Conservation (phyloP, 1,140 invertebrate genomes). For the Temnothorax curvispinosus region DNA sequence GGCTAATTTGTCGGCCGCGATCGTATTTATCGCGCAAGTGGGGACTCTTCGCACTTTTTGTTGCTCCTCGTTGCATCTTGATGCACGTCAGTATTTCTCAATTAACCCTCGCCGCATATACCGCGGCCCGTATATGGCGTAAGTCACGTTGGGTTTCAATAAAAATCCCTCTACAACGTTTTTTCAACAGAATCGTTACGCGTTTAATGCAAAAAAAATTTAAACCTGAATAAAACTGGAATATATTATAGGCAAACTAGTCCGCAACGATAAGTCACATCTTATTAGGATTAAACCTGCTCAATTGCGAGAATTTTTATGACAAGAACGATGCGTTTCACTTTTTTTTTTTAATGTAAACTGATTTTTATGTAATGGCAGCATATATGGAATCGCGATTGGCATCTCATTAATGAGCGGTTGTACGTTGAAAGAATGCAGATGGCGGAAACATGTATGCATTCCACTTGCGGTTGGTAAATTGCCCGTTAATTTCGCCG, state of each 20-base stretch:
- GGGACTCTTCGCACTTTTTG: conserved; percentile 4
- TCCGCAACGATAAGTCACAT: background rate
- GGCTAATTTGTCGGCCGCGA: conserved; percentile 75
- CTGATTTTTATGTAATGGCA: conserved; percentile 16
- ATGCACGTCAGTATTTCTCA: conserved; percentile 70
- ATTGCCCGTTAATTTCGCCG: conserved; percentile 73
- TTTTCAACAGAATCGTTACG: background rate
- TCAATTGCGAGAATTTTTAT: conserved; percentile 22
- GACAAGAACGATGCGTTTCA: background rate
- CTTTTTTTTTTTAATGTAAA: background rate
- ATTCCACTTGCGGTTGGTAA: conserved; percentile 66
- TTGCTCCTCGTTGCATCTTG: conserved; percentile 25
- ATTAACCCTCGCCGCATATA: conserved; percentile 60
- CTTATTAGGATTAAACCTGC: background rate
- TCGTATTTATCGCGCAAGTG: conserved; percentile 71
- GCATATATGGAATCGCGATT: conserved; percentile 39
- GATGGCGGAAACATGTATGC: conserved; percentile 63
- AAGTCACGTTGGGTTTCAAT: background rate
- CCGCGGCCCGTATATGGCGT: background rate
- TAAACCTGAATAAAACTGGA: background rate
- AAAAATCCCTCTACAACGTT: conserved; percentile 24
- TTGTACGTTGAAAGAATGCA: conserved; percentile 35
- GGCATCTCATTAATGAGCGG: conserved; percentile 44
- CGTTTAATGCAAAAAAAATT: background rate
- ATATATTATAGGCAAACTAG: conserved; percentile 25